A percentile compares a stretch with the other conserved stretches of the same genome.
These are phyloP conservation scores for Eustalomyia histrio DNA, from an alignment of 2,888 invertebrate genomes.

Conservation along the genomic window DNA sequence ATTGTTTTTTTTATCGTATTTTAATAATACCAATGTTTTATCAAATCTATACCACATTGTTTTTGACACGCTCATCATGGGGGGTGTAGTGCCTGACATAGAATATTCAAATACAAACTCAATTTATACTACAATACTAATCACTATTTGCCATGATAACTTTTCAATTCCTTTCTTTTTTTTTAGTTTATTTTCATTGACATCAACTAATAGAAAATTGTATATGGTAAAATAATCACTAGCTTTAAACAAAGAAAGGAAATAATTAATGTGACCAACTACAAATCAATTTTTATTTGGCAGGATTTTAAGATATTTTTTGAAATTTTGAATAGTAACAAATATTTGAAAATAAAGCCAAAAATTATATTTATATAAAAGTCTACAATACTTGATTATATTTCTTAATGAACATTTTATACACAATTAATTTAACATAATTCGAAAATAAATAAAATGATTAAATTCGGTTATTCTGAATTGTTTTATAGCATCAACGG, in stretches of 20 bases:
- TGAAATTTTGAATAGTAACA: no score
- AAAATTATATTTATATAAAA: no score
- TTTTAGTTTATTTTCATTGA: constrained; percentile 14
- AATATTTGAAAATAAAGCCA: no score
- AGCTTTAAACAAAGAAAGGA: not conserved
- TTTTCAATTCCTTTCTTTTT: constrained; percentile 20
- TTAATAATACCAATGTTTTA: constrained; percentile 63
- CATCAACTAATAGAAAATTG: constrained; percentile 33
- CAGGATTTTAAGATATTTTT: no score
- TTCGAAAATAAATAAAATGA: no score
- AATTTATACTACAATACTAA: constrained; percentile 17
- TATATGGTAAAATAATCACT: constrained; percentile 30
- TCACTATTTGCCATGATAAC: constrained; percentile 60
- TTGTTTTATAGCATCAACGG: no score
- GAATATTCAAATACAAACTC: constrained; percentile 21
- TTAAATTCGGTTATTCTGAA: no score
- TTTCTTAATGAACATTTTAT: no score
- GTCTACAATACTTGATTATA: no score
- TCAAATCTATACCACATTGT: constrained; percentile 53
- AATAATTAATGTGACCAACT: constrained; percentile 28
- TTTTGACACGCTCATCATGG: constrained; percentile 58
- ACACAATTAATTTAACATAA: no score
- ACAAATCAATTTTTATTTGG: not conserved
- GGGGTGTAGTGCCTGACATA: not conserved
- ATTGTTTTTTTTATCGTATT: constrained; percentile 63